phyloP scores from a whole-genome alignment of 2,113 vertebrate genomes.

The Podiceps cristatus region DNA sequence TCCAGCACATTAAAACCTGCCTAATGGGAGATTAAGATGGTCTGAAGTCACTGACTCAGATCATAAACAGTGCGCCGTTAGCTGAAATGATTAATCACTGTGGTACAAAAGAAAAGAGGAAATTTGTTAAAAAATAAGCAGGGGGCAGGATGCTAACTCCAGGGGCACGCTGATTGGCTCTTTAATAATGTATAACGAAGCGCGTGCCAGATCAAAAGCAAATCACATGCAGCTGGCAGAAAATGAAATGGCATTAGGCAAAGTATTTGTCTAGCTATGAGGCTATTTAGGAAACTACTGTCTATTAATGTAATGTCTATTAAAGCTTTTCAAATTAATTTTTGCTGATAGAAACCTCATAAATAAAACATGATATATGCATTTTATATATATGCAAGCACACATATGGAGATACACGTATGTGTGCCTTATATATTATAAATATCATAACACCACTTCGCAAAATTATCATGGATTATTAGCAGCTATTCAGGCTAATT shows the following conservation, averaged over 20 bases:
- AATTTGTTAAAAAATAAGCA: slow-evolving; percentile 77
- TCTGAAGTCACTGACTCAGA: slow-evolving; percentile 68
- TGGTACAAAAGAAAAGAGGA: slow-evolving; percentile 68
- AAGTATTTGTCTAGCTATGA: slow-evolving; percentile 65
- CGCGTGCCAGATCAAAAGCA: slow-evolving; percentile 72
- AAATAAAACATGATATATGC: slow-evolving; percentile 21
- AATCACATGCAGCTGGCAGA: slow-evolving; percentile 57
- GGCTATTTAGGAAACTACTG: slow-evolving; percentile 58
- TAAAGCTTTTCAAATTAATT: slow-evolving; percentile 56
- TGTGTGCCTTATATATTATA: neutral
- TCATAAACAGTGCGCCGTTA: slow-evolving; percentile 57
- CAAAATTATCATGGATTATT: neutral
- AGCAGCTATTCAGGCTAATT: neutral
- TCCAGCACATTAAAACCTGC: slow-evolving; percentile 46
- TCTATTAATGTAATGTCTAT: slow-evolving; percentile 54
- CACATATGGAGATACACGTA: neutral
- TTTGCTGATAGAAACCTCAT: slow-evolving; percentile 10
- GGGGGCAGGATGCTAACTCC: slow-evolving; percentile 67
- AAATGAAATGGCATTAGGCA: slow-evolving; percentile 60
- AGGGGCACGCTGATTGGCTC: slow-evolving; percentile 65
- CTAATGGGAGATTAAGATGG: slow-evolving; percentile 54
- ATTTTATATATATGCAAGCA: neutral
- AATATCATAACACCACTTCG: neutral
- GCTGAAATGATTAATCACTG: slow-evolving; percentile 78
- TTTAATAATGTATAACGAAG: slow-evolving; percentile 77